Evolutionary conservation across 2,113 vertebrate species (phyloP).

Genomic region (Tangachromis dhanisi): DNA sequence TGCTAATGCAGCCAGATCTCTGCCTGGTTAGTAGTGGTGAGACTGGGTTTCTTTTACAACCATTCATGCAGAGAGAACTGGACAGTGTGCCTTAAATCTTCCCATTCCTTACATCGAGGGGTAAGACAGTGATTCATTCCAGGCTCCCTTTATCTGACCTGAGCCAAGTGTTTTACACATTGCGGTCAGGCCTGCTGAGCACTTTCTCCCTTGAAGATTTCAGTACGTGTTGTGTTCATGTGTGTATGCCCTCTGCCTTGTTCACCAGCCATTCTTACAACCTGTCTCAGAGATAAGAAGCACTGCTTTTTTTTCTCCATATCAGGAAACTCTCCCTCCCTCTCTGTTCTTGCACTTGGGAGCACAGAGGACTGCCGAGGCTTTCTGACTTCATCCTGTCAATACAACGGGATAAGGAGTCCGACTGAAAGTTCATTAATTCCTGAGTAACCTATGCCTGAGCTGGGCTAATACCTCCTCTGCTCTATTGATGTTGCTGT

Average conservation of each 20-base stretch:
- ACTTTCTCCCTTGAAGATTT: conserved; percentile 15
- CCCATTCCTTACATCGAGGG: not conserved
- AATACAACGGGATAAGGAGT: conserved; percentile 57
- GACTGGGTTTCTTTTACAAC: not conserved
- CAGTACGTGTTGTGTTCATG: not conserved
- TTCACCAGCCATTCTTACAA: conserved; percentile 36
- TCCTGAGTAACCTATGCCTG: conserved; percentile 53
- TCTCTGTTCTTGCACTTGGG: conserved; percentile 18
- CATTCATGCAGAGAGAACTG: not conserved
- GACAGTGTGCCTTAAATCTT: not conserved
- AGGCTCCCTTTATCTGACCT: conserved; percentile 46
- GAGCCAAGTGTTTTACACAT: conserved; percentile 44
- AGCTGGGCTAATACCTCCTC: conserved; percentile 38
- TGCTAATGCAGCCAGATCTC: not conserved
- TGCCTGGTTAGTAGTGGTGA: not conserved
- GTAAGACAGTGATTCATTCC: conserved; percentile 35
- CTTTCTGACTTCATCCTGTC: conserved; percentile 58
- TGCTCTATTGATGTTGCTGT: conserved; percentile 57
- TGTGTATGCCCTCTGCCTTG: conserved; percentile 29
- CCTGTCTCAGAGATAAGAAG: conserved; percentile 52
- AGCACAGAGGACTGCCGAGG: conserved; percentile 22
- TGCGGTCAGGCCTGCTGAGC: conserved; percentile 12
- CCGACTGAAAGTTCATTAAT: conserved; percentile 65
- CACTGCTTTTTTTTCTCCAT: conserved; percentile 22
- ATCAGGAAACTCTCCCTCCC: conserved; percentile 24